Base-by-base conservation (phyloP, 2,113 vertebrate genomes). In the Pseudorhombus dupliciocellatus region DNA sequence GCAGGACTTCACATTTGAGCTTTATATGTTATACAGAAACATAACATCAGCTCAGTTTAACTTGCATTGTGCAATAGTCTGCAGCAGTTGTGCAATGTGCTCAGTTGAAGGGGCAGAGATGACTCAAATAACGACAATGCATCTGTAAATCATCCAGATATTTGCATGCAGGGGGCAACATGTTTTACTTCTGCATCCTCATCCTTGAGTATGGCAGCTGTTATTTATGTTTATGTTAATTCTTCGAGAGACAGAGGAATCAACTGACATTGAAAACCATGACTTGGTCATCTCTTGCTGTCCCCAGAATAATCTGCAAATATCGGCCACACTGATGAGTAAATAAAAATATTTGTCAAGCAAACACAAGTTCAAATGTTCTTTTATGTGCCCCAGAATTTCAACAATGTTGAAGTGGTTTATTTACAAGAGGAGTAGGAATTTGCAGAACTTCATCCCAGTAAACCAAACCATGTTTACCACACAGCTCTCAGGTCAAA, bases 371-470 rank as follows among this genome's bases (percentile, higher is more conserved):
- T 30, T 26, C 48, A 24, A 24, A 24, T 24, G 50, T 22, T 24
- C 3, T 52, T 22, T 63, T 20, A 30, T 34, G 2, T 70, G 54
- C 4, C 34, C 25, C 60, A 34, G 25, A 40, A 48, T 58, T 3
- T 16, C 2, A 73, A 59, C 70, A 31, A 70, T 66, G 55, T 62
- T 54, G 66, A 24, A 44, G 10, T 28, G 51, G 50, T 53, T 67
- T 7, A 62, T 54, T 18, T 28, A n/a, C 11, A n/a, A 50, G 20
- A 54, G 30, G 54, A 57, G 25, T 31, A 42, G 55, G 31, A 61
- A 58, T 66, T 15, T 66, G 42, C 21, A 40, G 69, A 72, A 77
- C 54, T 61, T 40, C 74, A 77, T 42, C 3, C 15, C n/a, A 56
- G 40, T 42, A 80, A 51, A 68, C 62, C 42, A 28, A 51, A 70